A percentile compares a stretch with the other conserved stretches of the same genome.
These are phyloP conservation scores for Misgurnus mizolepis DNA, from an alignment of 2,113 vertebrate species.

Conservation along the genomic window DNA sequence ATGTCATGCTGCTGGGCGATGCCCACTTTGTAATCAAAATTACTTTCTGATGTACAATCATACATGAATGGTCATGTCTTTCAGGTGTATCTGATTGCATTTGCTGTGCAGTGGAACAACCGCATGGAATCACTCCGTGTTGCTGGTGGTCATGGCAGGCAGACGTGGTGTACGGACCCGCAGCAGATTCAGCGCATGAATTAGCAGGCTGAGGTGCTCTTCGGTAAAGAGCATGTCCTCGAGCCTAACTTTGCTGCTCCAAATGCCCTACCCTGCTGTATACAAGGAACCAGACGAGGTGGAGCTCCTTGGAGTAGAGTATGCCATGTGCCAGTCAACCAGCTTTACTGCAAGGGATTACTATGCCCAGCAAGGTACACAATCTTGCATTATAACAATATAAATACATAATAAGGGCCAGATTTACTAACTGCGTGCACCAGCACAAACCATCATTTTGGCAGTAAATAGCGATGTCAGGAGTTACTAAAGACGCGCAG, in stretches of 20 bases:
- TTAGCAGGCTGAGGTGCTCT: constrained; percentile 32
- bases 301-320: constrained; percentile 27
- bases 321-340: constrained; percentile 31
- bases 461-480: too few species aligned
- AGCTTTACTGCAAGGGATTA: constrained; percentile 12
- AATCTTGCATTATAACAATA: constrained; percentile 6
- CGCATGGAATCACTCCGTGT: constrained; percentile 32
- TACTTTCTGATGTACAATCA: constrained; percentile 14
- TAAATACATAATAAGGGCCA: not conserved
- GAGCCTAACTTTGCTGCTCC: constrained; percentile 26
- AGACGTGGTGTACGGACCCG: constrained; percentile 24
- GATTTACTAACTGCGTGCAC: too few species aligned
- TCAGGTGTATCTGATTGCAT: constrained; percentile 26
- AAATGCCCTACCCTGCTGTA: constrained; percentile 13
- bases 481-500: too few species aligned
- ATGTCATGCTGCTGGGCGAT: too few species aligned
- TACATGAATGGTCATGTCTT: constrained; percentile 5
- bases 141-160: constrained; percentile 33
- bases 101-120: constrained; percentile 38
- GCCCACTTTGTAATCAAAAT: constrained; percentile 19
- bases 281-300: constrained; percentile 18
- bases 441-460: too few species aligned
- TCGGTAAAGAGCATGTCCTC: constrained; percentile 36
- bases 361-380: constrained; percentile 24
- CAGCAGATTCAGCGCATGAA: constrained; percentile 23